A percentile compares a stretch with the other conserved stretches of the same genome.
Conservation (phyloP, 2,797 vertebrate genomes). For the Pantherophis vulpinus region DNA sequence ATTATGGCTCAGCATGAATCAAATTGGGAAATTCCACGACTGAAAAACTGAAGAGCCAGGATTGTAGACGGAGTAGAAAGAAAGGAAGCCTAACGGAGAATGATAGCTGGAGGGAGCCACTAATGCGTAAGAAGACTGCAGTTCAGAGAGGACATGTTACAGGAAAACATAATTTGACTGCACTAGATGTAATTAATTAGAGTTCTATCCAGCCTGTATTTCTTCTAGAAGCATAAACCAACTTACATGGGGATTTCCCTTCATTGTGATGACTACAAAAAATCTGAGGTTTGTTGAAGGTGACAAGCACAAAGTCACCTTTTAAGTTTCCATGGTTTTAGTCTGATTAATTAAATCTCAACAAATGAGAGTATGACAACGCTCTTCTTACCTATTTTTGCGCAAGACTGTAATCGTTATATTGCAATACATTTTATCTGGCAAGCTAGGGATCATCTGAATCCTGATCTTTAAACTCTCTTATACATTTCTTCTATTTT, state of each 20-base stretch:
- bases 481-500: not conserved
- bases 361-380: not conserved
- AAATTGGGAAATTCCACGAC: not conserved
- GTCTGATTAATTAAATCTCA: not conserved
- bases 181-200: not conserved
- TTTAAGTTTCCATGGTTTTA: not conserved
- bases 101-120: not conserved
- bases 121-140: not conserved
- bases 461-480: not conserved
- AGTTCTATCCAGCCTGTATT: not conserved
- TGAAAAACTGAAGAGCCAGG: not conserved
- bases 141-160: not conserved
- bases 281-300: not conserved
- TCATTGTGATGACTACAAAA: not conserved
- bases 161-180: not conserved
- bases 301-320: not conserved
- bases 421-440: not conserved
- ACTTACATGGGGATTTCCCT: not conserved
- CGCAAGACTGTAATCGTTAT: not conserved
- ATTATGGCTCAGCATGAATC: not conserved
- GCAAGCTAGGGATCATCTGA: not conserved
- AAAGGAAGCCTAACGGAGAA: not conserved
- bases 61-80: not conserved
- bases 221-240: not conserved
- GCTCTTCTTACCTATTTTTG: not conserved